Evolutionary conservation across 2,797 vertebrate species (phyloP), one percentile per base, ranked within the genome.

Genomic region (Phataginus tetradactyla): DNA sequence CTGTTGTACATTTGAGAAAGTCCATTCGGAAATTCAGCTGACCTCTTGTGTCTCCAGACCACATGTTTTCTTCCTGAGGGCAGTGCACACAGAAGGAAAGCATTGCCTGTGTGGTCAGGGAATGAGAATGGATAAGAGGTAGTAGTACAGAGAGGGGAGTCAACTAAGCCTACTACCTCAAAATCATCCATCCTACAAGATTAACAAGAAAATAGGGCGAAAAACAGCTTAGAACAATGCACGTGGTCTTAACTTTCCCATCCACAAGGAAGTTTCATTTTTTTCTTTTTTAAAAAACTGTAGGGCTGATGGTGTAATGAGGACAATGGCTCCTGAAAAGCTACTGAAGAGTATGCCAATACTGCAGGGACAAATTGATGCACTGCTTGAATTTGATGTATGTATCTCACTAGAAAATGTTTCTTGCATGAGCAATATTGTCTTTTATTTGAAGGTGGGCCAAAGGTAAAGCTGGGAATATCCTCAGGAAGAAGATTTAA

Each of bases 351-450:
- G 99, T 94, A 99, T 99, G 99, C 99, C 99, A 83, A 99, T 99
- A 97, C 98, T 99, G 72, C 99, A 99, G 99, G 99, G 99, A 98
- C 99, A 99, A 97, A 99, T 99, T 15, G 99, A 99, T 94, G 99
- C 99, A 25, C 98, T 99, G 97, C 99, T 99, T 98, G 99, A 99
- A 98, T 99, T 99, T 96, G 99, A 99, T 64, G 99, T 99, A 99
- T 97, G 99, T 99, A 98, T 93, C 68, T 90, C 75, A 53, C 23
- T 14, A 37, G 25, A 64, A 88, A 69, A 49, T 34, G 7, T 63
- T 39, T 85, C 75, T 64, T 37, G 11, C 9, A 9, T 39, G 32
- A 9, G 63, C 7, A 45, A 0, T 42, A 18, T 34, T 96, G 49
- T 55, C 63, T 96, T 79, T 86, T 49, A 42, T 90, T 75, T 53